Evolutionary conservation across 2,113 vertebrate species (phyloP).

Genomic region (Podarcis cretensis): DNA sequence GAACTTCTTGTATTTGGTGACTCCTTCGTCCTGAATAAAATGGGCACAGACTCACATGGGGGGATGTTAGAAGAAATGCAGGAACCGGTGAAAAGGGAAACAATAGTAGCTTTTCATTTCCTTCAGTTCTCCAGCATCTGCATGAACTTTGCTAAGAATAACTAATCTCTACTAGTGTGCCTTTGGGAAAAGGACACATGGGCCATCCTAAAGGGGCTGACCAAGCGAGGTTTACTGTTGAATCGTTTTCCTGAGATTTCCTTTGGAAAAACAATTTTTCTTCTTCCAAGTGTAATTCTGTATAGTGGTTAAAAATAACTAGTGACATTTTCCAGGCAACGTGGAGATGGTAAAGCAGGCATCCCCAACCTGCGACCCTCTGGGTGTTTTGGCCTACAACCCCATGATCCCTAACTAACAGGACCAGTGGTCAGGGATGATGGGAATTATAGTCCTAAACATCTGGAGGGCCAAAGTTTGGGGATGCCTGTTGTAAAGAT

Average conservation of each 20-base stretch:
- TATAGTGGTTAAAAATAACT: background rate
- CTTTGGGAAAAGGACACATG: background rate
- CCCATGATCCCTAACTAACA: no score
- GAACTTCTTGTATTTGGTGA: background rate
- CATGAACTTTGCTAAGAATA: background rate
- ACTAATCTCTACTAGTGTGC: background rate
- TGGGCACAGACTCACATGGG: background rate
- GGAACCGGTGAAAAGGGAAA: rapidly evolving
- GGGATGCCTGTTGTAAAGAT: no score
- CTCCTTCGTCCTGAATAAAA: background rate
- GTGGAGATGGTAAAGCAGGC: background rate
- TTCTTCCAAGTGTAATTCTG: background rate
- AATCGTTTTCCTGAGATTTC: background rate
- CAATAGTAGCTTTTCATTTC: no score
- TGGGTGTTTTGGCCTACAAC: no score
- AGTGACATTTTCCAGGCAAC: background rate
- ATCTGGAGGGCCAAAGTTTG: no score
- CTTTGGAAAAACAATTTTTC: background rate
- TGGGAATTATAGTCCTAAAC: no score
- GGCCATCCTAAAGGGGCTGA: background rate
- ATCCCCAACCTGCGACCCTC: no score
- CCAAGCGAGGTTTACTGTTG: background rate
- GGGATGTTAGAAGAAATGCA: background rate
- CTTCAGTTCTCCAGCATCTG: background rate
- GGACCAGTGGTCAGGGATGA: background rate